These are phyloP conservation scores for Jaculus jaculus DNA, from an alignment of 2,113 vertebrate genomes.

Conservation along the genomic window DNA sequence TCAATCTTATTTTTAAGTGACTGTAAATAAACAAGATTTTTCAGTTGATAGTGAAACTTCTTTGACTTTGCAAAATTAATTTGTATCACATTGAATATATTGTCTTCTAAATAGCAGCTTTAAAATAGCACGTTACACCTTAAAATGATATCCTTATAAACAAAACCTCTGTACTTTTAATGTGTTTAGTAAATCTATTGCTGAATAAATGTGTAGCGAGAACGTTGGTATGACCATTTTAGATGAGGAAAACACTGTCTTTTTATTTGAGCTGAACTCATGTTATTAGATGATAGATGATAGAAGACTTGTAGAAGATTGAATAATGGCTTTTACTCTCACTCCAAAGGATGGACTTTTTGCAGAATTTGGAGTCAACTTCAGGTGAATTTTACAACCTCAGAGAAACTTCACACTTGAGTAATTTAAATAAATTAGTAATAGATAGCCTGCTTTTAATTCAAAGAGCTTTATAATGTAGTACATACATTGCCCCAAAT, in stretches of 20 bases:
- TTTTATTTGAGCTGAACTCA: constrained; percentile 24
- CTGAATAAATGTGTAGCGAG: not conserved
- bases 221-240: constrained; percentile 25
- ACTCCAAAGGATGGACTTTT: not conserved
- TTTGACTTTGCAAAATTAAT: constrained; percentile 53
- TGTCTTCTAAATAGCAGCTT: constrained; percentile 51
- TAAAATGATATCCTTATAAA: constrained; percentile 42
- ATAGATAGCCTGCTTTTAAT: constrained; percentile 23
- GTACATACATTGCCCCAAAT: constrained; percentile 13
- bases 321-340: constrained; percentile 18
- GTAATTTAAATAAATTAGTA: not conserved
- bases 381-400: not conserved
- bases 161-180: constrained; percentile 22
- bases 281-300: not conserved
- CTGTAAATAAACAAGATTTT: constrained; percentile 18
- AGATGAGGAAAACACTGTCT: not conserved
- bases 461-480: constrained; percentile 18
- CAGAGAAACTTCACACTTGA: constrained; percentile 42
- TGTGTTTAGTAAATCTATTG: constrained; percentile 24
- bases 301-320: constrained; percentile 28
- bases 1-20: not conserved
- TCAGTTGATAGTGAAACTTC: not conserved
- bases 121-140: constrained; percentile 40
- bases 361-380: not conserved
- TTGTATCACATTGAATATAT: constrained; percentile 28